Evolutionary conservation across 2,888 invertebrate genomes (phyloP), one percentile per base, ranked within the genome.

Genomic region (Apomyelois bistriatella): DNA sequence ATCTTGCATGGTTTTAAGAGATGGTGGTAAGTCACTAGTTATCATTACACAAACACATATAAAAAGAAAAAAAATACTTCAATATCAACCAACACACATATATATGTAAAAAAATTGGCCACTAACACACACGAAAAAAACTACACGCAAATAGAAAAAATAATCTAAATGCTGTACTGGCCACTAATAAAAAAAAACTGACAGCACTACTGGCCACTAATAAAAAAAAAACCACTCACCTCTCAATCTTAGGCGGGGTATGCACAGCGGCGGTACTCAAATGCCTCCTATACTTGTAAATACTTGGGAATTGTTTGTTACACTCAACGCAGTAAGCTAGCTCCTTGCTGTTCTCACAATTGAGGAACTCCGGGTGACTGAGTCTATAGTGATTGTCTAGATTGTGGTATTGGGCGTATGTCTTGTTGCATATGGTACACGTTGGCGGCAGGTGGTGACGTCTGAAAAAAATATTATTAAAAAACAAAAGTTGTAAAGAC

Each of bases 261-360:
- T 82, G 86, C 16, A 62, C 67, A 0, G 62, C 66, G 0, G 82
- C 73, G 0, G 71, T 72, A 1, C 66, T 62, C 1, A 86, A 54
- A 53, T 85, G 86, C 0, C 66, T 60, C 35, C 64, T 68, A 52
- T 81, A 85, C 9, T 74, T 71, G 35, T 64, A 61, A 0, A 74
- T 54, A 9, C 74, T 76, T 0, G 64, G 60, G 53, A 74, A 86
- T 32, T 76, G 77, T 1, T 66, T 69, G 46, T 85, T 76, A 15
- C 86, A 86, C 51, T 85, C 86, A 0, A 85, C 84, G 42, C 86
- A 85, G 54, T 83, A 84, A 0, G 76, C 68, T 7, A 73, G 49
- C 37, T 83, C 82, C 0, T 67, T 60, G 9, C 62, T 54, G 0
- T 53, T 53, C 15, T 46, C 53, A 9, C 61, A 59, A 36, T 55